These are phyloP conservation scores for Ctenoplectra terminalis DNA, from an alignment of 1,140 invertebrate species.

Conservation along the genomic window DNA sequence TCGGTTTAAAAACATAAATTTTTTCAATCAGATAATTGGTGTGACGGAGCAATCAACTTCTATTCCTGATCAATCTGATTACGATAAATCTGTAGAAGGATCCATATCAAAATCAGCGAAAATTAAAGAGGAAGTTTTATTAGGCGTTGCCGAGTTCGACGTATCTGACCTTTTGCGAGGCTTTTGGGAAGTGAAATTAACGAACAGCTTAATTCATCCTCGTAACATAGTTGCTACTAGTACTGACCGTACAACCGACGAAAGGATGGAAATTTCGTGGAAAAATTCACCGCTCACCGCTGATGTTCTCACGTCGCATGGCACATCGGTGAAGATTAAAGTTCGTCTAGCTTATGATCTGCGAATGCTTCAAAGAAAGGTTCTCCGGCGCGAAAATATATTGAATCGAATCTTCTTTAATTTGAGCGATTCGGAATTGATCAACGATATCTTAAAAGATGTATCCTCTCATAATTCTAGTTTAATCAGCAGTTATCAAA, in stretches of 20 bases:
- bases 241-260: too few relatives aligned
- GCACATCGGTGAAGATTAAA: constrained; percentile 26
- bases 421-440: constrained; percentile 1
- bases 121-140: not conserved
- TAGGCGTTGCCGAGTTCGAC: constrained; percentile 18
- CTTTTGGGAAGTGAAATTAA: constrained; percentile 21
- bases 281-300: constrained; percentile 22
- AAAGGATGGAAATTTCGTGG: not conserved
- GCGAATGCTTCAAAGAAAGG: not conserved
- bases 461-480: constrained; percentile 13
- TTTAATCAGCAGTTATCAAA: not conserved
- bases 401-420: constrained; percentile 33
- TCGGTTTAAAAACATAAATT: not conserved
- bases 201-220: constrained; percentile 8
- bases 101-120: not conserved
- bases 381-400: not conserved
- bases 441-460: not conserved
- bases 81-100: not conserved
- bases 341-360: constrained; percentile 9
- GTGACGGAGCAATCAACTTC: not conserved
- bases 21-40: constrained; percentile 28
- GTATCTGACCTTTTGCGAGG: constrained; percentile 37
- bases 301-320: not conserved
- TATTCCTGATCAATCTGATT: too few relatives aligned
- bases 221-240: not conserved